These are phyloP conservation scores for Argopecten irradians DNA, from an alignment of 1,140 invertebrate species.

Conservation along the genomic window DNA sequence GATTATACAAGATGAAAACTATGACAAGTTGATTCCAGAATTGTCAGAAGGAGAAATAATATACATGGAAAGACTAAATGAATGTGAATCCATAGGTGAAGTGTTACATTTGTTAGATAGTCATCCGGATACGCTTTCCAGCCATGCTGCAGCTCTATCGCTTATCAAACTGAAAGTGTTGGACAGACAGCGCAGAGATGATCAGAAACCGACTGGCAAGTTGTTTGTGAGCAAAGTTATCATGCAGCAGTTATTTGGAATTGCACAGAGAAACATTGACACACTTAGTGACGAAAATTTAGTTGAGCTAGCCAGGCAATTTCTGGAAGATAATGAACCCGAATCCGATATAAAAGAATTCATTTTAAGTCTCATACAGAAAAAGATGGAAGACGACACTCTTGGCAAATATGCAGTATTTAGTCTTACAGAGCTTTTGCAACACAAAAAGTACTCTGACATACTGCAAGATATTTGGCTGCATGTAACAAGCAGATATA, in stretches of 20 bases:
- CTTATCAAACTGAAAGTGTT: neutral
- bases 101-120: neutral
- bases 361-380: neutral
- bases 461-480: neutral
- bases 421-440: neutral
- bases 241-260: neutral
- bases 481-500: neutral
- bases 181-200: neutral
- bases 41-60: neutral
- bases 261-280: neutral
- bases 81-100: neutral
- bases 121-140: neutral
- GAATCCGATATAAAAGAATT: constrained; percentile 4
- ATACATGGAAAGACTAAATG: neutral
- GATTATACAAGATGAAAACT: constrained; percentile 8
- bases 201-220: neutral
- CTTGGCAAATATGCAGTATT: neutral
- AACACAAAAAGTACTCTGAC: neutral
- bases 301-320: neutral
- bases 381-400: neutral
- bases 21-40: neutral
- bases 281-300: constrained; percentile 5
- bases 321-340: neutral
- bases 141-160: neutral
- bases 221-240: neutral